Base-by-base conservation (phyloP, 2,113 vertebrate genomes). In the Toxostoma redivivum region DNA sequence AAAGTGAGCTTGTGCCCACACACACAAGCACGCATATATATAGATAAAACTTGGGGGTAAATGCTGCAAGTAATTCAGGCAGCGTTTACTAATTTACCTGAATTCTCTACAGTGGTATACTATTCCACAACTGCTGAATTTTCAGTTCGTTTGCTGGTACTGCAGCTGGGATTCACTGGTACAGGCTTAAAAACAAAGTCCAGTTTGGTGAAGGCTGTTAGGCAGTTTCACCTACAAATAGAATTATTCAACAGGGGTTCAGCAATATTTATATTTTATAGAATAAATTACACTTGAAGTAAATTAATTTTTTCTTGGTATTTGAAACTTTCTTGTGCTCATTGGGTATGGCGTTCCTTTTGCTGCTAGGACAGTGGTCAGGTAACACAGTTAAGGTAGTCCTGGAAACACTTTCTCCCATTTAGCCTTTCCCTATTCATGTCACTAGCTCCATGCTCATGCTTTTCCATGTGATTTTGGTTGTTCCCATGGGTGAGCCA, bases 391-490 rank as follows among this genome's bases (percentile, higher is more conserved):
- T 20, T 45, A 4, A 12, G 44, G 23, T 7, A 40, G 38, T 20
- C 28, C 38, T 82, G 47, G 71, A 35, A 82, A 80, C 11, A 5
- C 19, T 30, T 86, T 40, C 33, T 80, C 35, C 45, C 8, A 8
- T 53, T 88, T 30, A 30, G 31, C 56, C 30, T 42, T 61, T 61
- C 30, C 47, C 51, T 54, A 81, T 69, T 16, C 12, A 7, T 7
- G 12, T 15, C 28, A 8, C 4, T 20, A 50, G 18, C n/a, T 48
- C 64, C 10, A 5, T 24, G 23, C 38, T 25, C 24, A 23, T 5
- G 31, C 35, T 74, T 31, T 27, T 31, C 65, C 1, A 0, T 15
- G 13, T n/a, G 7, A 4, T 19, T 14, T 0, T 12, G 25, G 45
- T 60, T 50, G 37, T 33, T 44, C 19, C 33, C 16, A 1, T 4